Conservation (phyloP, 2,888 invertebrate genomes). For the Harpalus rubripes region DNA sequence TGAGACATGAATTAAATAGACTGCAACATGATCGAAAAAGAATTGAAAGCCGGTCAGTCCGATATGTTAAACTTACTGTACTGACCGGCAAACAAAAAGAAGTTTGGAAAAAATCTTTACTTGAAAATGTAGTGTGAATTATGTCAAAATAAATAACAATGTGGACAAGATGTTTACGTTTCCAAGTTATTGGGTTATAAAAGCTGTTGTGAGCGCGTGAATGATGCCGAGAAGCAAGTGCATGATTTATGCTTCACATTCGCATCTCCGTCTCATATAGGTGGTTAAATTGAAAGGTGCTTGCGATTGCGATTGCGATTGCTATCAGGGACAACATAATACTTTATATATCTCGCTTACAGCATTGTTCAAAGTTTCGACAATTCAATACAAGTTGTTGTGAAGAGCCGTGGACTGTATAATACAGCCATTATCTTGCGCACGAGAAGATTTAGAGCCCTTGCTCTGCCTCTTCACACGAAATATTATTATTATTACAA, state of each 20-base stretch:
- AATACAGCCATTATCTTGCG: slow-evolving; percentile 61
- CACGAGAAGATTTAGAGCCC: slow-evolving; percentile 53
- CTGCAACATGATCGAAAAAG: too few relatives aligned
- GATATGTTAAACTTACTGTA: too few relatives aligned
- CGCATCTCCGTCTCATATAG: not conserved
- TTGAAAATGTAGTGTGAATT: not conserved
- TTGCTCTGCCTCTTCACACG: slow-evolving; percentile 34
- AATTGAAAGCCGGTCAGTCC: too few relatives aligned
- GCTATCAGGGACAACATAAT: slow-evolving; percentile 44
- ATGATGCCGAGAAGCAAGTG: not conserved
- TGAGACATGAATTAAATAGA: too few relatives aligned
- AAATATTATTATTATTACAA: slow-evolving; percentile 58
- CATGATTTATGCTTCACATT: not conserved
- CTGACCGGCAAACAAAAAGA: not conserved
- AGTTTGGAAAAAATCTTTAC: not conserved
- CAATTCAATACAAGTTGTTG: slow-evolving; percentile 65
- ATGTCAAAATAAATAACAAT: not conserved
- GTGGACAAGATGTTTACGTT: not conserved
- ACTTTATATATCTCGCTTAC: slow-evolving; percentile 61
- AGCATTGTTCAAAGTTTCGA: slow-evolving; percentile 64
- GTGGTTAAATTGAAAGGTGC: slow-evolving; percentile 32
- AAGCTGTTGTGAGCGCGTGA: not conserved
- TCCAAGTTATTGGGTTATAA: not conserved
- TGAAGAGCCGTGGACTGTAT: slow-evolving; percentile 53
- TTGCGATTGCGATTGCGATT: not conserved